Evolutionary conservation across 1,140 invertebrate species (phyloP), one percentile per base, ranked within the genome.

Genomic region (Cyphomyrmex costatus): DNA sequence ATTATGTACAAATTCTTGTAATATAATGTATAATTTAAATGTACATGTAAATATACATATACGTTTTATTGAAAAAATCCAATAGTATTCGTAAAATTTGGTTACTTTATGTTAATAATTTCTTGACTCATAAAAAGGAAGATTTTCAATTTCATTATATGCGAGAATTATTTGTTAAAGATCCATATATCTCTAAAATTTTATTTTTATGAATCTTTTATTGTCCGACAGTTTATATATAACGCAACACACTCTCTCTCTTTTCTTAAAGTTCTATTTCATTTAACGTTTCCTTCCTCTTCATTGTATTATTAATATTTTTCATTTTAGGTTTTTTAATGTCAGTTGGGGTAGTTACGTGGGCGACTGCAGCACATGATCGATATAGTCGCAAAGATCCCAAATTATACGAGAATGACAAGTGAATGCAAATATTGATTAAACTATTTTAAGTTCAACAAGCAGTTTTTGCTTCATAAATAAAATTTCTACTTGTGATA

Each of bases 341-440:
- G 16, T 30, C 27, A 5, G 3, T 16, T 14, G 24, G 10, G 0
- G 1, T 33, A 1, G 14, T 21, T 0, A 56, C 33, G 53, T 86
- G 74, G 85, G 24, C 65, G 10, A 3, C 0, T 0, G 51, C 16
- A 19, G 58, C 58, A 19, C 4, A 87, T 49, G 74, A 66, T 42
- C 71, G 49, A 77, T 49, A 5, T 16, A 49, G 30, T 53, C 63
- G 88, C 3, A 91, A 92, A 27, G 36, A 92, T 85, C 86, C 89
- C 5, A 86, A 74, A 33, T 73, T 90, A 30, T 91, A 88, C 36
- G 89, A 91, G 58, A 86, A 85, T 0, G 86, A 91, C 68, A 56
- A 65, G n/a, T 87, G 60, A 88, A 60, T 42, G 16, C 33, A 42
- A 71, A 14, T 3, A 74, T 42, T 33, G 16, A 46, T 73, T 27